Conservation (phyloP, 2,888 invertebrate species). For the Orgyia antiqua region DNA sequence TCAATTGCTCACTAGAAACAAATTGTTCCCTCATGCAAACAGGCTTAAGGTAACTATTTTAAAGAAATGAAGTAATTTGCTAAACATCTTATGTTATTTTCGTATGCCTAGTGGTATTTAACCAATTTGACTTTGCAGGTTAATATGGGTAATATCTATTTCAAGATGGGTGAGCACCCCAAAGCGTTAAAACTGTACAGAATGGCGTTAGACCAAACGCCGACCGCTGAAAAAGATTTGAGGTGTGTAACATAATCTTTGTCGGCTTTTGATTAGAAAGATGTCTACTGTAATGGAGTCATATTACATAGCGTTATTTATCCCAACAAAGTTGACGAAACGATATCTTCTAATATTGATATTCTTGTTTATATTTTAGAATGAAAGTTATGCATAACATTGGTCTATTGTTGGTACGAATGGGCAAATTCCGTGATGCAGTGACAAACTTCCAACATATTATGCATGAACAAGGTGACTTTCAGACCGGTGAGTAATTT, state of each 20-base stretch:
- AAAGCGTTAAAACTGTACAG: conserved; percentile 98
- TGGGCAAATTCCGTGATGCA: conserved; percentile 98
- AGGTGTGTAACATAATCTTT: no score
- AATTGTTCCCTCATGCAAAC: conserved; percentile 95
- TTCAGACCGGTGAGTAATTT: conserved; percentile 80
- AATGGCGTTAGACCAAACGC: conserved; percentile 98
- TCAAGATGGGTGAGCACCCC: conserved; percentile 93
- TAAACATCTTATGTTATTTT: no score
- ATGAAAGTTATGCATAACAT: conserved; percentile 99
- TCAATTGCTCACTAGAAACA: conserved; percentile 94
- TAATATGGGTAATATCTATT: conserved; percentile 99
- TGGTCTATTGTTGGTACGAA: conserved; percentile 94
- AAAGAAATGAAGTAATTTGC: no score
- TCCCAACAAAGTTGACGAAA: no score
- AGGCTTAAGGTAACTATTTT: conserved; percentile 85
- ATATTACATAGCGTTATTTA: no score
- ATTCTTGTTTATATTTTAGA: conserved; percentile 76
- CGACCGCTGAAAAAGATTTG: conserved; percentile 94
- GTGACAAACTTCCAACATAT: conserved; percentile 98
- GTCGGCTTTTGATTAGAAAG: no score
- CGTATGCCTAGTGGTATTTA: no score
- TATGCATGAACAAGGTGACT: conserved; percentile 96
- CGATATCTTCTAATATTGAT: no score
- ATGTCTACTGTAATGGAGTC: no score
- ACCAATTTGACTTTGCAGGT: conserved; percentile 40